Evolutionary conservation across 2,113 vertebrate species (phyloP).

Genomic region (Ptyas mucosa): DNA sequence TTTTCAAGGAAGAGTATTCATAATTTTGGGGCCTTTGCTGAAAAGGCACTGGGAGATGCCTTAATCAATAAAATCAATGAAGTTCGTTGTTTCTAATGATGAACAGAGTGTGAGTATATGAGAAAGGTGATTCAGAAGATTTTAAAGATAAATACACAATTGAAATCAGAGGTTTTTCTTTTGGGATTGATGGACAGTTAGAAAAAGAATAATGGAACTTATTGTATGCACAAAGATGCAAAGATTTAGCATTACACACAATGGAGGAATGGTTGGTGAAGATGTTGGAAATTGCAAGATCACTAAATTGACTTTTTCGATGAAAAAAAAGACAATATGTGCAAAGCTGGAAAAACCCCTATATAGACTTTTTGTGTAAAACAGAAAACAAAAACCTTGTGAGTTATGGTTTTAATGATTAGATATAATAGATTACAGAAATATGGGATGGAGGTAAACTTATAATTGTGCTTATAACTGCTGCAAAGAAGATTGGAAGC

Average conservation of each 20-base stretch:
- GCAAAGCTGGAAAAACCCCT: neutral
- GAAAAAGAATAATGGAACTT: neutral
- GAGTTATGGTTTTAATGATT: neutral
- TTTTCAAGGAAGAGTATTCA: neutral
- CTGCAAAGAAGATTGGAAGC: neutral
- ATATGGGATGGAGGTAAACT: neutral
- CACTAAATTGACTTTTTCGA: neutral
- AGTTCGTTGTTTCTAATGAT: neutral
- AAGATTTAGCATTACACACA: neutral
- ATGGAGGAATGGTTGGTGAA: neutral
- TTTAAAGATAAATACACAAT: neutral
- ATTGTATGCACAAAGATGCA: neutral
- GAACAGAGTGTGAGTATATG: neutral
- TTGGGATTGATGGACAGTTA: neutral
- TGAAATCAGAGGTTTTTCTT: neutral
- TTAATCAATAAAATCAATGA: neutral
- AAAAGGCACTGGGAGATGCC: neutral
- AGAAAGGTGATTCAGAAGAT: neutral
- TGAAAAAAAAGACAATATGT: neutral
- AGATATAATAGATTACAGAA: neutral
- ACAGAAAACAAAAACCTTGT: neutral
- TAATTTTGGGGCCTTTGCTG: neutral
- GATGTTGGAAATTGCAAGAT: neutral
- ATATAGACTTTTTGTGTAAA: neutral
- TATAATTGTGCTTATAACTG: neutral